A percentile compares a stretch with the other conserved stretches of the same genome.
These are phyloP conservation scores for Rhysida immarginata DNA, from an alignment of 1,140 invertebrate genomes.

Conservation along the genomic window DNA sequence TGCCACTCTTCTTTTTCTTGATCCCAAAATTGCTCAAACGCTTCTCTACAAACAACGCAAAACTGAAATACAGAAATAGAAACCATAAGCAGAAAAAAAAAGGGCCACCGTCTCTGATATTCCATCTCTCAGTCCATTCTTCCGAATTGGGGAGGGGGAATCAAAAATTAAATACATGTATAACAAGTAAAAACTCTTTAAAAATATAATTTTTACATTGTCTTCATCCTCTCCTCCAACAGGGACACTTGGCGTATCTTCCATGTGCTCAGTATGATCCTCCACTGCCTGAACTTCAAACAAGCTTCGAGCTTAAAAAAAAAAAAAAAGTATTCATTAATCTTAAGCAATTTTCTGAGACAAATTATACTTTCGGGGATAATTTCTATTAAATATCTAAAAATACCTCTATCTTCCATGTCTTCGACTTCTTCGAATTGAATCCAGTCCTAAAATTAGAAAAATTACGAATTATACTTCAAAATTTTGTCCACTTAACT, in stretches of 20 bases:
- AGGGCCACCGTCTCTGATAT: too few species aligned
- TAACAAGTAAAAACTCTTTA: too few species aligned
- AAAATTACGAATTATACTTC: too few species aligned
- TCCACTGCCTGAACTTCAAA: slow-evolving; percentile 51
- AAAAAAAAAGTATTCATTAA: not conserved
- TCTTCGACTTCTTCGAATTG: slow-evolving; percentile 90
- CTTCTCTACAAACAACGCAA: slow-evolving; percentile 79
- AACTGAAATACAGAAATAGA: too few species aligned
- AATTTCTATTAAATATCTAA: too few species aligned
- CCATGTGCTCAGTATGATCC: slow-evolving; percentile 18
- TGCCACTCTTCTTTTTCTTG: slow-evolving; percentile 95
- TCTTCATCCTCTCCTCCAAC: slow-evolving; percentile 27
- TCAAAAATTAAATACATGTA: too few species aligned
- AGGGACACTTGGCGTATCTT: slow-evolving; percentile 25
- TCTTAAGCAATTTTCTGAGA: slow-evolving; percentile 5
- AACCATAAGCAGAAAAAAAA: too few species aligned
- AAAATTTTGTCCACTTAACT: too few species aligned
- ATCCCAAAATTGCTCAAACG: slow-evolving; percentile 84
- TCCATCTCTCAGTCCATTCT: too few species aligned
- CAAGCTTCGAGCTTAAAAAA: slow-evolving; percentile 60
- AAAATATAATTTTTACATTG: slow-evolving; percentile 27
- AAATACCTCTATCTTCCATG: slow-evolving; percentile 73
- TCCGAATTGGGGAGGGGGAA: too few species aligned
- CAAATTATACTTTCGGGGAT: too few species aligned
- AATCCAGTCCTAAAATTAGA: slow-evolving; percentile 60